Evolutionary conservation across 2,113 vertebrate genomes (phyloP).

Genomic region (Rhinolophus ferrumequinum): DNA sequence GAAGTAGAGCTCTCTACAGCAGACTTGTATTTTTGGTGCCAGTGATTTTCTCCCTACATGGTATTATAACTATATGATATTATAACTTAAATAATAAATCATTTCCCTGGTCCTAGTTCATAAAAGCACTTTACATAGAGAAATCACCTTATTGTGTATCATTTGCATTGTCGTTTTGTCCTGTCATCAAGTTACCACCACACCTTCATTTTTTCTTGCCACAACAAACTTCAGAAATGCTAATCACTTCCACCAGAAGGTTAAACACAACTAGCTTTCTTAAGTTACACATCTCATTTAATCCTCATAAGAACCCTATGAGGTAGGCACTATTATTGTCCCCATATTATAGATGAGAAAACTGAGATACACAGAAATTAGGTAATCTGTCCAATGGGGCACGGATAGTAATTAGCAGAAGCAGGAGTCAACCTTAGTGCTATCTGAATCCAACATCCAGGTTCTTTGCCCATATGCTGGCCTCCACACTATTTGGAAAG

Average conservation of each 20-base stretch:
- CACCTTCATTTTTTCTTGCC: neutral
- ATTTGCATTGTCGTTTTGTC: neutral
- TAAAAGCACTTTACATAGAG: neutral
- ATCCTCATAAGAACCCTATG: neutral
- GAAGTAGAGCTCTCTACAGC: neutral
- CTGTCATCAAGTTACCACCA: neutral
- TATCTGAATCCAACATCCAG: neutral
- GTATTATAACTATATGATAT: neutral
- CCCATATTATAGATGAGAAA: neutral
- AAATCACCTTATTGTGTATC: neutral
- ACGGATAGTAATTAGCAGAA: neutral
- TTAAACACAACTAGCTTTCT: neutral
- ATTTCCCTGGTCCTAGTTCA: neutral
- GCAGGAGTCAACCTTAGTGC: neutral
- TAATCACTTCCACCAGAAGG: neutral
- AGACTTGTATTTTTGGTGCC: neutral
- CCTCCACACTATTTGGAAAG: neutral
- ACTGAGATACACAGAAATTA: neutral
- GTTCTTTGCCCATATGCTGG: neutral
- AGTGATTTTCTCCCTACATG: neutral
- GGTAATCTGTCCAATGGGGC: neutral
- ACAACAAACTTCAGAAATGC: neutral
- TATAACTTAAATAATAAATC: neutral
- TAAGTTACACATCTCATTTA: neutral
- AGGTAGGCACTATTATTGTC: neutral